Evolutionary conservation across 2,888 invertebrate genomes (phyloP), one percentile per base, ranked within the genome.

Genomic region (Oxystoma pomonae): DNA sequence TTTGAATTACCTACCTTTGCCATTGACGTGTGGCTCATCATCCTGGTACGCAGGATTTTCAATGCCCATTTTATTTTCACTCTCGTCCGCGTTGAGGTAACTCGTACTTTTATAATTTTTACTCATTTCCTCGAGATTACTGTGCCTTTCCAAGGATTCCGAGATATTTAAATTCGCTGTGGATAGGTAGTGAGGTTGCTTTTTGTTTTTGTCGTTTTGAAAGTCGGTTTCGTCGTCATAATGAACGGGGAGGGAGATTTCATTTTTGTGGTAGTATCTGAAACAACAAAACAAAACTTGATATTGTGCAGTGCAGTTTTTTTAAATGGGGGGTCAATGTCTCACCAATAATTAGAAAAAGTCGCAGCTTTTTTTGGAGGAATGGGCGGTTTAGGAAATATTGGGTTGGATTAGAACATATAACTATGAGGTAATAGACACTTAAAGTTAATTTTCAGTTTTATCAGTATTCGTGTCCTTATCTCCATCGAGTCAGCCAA

Each of bases 1-100:
- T n/a, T n/a, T n/a, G n/a, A n/a, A n/a, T n/a, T n/a, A n/a, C n/a
- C n/a, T 16, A 65, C 65, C 71, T 20, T 67, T 71, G 16, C 71
- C 80, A 73, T 82, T 84, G 0, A 80, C 80, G 69, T 58, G n/a
- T 79, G 75, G 58, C 78, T 77, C 76, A 57, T 80, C 78, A 12
- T 76, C 74, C 51, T 76, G 73, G 64, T 76, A 81, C 0, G 78
- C 81, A 0, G 80, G 80, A 73, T 81, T 82, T 63, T 84, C 81
- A 72, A 85, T 82, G 22, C 86, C 81, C 2, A 67, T 57, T 22
- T 75, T 74, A 57, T 74, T 76, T n/a, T 60, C 51, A 9, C 67
- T 71, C 18, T 71, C 70, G 3, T 3, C 3, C 3, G 69, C 70
- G 60, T 78, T 77, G 62, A 81, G 70, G 56, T 77, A 77, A 62